These are phyloP conservation scores for Ictalurus furcatus DNA, from an alignment of 2,113 vertebrate species.

Conservation along the genomic window DNA sequence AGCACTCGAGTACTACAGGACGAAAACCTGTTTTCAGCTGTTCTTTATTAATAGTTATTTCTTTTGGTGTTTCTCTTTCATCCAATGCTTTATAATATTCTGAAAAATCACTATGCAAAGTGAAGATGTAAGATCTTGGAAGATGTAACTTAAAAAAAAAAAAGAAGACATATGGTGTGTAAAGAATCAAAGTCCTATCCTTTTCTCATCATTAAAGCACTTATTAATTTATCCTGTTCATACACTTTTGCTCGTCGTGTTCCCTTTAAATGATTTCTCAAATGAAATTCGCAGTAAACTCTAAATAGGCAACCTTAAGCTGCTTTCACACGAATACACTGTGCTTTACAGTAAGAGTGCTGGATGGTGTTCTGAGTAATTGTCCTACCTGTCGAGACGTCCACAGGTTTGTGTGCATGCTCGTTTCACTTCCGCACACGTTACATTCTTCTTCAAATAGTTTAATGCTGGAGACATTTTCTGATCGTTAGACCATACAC, in stretches of 20 bases:
- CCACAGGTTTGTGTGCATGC: neutral
- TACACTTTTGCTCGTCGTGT: neutral
- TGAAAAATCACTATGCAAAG: constrained; percentile 36
- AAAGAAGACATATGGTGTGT: neutral
- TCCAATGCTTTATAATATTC: constrained; percentile 20
- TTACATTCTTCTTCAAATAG: neutral
- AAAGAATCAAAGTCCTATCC: neutral
- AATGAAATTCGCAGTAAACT: neutral
- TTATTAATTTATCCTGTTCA: constrained; percentile 10
- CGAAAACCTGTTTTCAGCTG: neutral
- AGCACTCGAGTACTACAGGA: neutral
- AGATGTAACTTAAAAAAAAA: neutral
- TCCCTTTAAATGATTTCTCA: neutral
- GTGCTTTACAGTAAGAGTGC: neutral
- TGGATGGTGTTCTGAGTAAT: neutral
- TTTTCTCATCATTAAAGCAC: constrained; percentile 22
- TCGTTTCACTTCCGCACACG: neutral
- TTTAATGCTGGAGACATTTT: neutral
- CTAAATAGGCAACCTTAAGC: neutral
- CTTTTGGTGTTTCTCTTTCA: neutral
- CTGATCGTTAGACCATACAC: neutral
- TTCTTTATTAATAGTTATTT: neutral
- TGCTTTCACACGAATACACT: neutral
- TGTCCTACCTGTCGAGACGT: neutral
- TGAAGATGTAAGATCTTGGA: neutral